Evolutionary conservation across 2,888 invertebrate genomes (phyloP), one percentile per base, ranked within the genome.

Genomic region (Drosophila fungiperda): DNA sequence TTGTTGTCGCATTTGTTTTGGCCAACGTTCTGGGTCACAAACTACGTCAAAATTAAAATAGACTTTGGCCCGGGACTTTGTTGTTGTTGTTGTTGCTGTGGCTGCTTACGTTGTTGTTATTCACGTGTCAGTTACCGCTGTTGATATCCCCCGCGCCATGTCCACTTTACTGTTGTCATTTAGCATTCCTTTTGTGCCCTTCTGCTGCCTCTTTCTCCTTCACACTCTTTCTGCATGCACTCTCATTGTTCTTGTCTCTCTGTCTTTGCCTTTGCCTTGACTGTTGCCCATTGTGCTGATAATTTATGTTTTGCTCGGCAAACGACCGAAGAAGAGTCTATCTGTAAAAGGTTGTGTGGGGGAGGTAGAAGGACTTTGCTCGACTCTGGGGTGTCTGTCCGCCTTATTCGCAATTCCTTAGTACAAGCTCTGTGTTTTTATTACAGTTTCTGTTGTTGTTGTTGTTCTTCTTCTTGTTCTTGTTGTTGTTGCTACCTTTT

Each of bases 11-110:
- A 57, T 66, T 68, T 73, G 70, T 80, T 80, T 80, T 76, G 73
- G 70, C 72, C 79, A 69, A 67, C 81, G 78, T 80, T 78, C 79
- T 82, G 73, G 82, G 82, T 80, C 82, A 80, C 84, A 78, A 80
- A 80, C 78, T 77, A 85, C 85, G 80, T 80, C 87, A 84, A 82
- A 84, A 87, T 85, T 78, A 75, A 86, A 85, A 87, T 84, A 84
- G 87, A 87, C 87, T 84, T 72, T 82, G 78, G 62, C 77, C 73
- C 61, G 53, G 65, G 58, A 52, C 55, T 62, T 67, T 52, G 26
- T 17, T 49, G 8, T 23, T 48, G 23, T 7, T 48, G 20, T 15
- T 48, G 26, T 49, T 26, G 48, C 17, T 17, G 17, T 17, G 48
- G 32, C 7, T 40, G 33, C 3, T 23, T 48, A n/a, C 26, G 23